These are phyloP conservation scores for Lithophane ornitopus DNA, from an alignment of 2,888 invertebrate genomes.

Conservation along the genomic window DNA sequence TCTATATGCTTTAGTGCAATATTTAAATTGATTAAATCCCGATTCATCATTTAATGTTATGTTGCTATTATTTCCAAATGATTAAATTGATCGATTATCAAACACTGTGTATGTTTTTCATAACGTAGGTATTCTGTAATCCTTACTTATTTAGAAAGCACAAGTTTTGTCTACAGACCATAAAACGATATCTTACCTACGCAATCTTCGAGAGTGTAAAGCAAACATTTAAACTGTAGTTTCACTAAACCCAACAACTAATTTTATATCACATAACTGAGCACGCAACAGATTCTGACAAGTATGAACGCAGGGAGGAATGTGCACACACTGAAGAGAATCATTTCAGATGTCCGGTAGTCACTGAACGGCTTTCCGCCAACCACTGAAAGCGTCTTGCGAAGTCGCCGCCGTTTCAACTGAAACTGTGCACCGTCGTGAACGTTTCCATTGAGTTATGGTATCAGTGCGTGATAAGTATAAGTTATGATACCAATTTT, in stretches of 20 bases:
- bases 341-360: slow-evolving; percentile 67
- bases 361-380: slow-evolving; percentile 73
- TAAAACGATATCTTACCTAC: slow-evolving; percentile 81
- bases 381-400: slow-evolving; percentile 80
- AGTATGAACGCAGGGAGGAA: slow-evolving; percentile 67
- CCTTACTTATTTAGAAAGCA: slow-evolving; percentile 57
- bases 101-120: not conserved
- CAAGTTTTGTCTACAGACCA: slow-evolving; percentile 57
- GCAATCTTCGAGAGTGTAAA: slow-evolving; percentile 83
- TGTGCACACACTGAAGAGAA: slow-evolving; percentile 62
- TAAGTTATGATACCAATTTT: slow-evolving; percentile 23
- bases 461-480: slow-evolving; percentile 24
- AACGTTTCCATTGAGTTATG: slow-evolving; percentile 75
- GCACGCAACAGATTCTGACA: slow-evolving; percentile 71
- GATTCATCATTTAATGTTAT: slow-evolving; percentile 1
- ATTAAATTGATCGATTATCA: slow-evolving; percentile 10
- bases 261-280: slow-evolving; percentile 74
- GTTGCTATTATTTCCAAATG: not conserved
- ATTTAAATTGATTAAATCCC: slow-evolving; percentile 3
- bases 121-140: slow-evolving; percentile 5
- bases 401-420: slow-evolving; percentile 72
- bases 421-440: slow-evolving; percentile 75
- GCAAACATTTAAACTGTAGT: slow-evolving; percentile 85
- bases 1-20: not conserved
- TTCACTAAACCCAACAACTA: slow-evolving; percentile 80